Evolutionary conservation across 2,113 vertebrate genomes (phyloP).

Genomic region (Albula goreensis): DNA sequence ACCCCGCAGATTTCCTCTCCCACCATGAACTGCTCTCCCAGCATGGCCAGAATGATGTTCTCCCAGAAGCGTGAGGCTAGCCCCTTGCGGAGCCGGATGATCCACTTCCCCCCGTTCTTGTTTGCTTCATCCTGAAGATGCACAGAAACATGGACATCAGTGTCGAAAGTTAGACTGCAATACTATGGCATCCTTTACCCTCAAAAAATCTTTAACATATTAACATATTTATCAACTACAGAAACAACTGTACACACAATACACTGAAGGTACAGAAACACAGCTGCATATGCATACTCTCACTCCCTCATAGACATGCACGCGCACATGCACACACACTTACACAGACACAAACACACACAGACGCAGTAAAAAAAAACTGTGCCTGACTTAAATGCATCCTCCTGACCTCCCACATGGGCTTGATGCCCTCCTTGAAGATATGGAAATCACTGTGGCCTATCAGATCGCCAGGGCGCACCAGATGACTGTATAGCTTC

Average conservation of each 20-base stretch:
- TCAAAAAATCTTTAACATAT: no score
- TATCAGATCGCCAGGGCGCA: conserved; percentile 68
- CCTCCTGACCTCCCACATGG: conserved; percentile 61
- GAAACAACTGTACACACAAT: neutral
- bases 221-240: no score
- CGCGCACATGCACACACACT: neutral
- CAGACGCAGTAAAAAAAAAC: neutral
- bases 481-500: conserved; percentile 72
- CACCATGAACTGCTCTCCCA: conserved; percentile 77
- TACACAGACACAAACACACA: neutral
- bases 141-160: no score
- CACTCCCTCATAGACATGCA: neutral
- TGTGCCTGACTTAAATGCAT: neutral
- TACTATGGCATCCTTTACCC: no score
- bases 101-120: conserved; percentile 73
- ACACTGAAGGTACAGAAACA: neutral
- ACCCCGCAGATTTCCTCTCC: conserved; percentile 75
- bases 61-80: conserved; percentile 72
- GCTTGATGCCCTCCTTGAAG: conserved; percentile 68
- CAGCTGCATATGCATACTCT: neutral
- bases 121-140: conserved; percentile 68
- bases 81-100: conserved; percentile 72
- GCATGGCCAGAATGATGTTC: conserved; percentile 73
- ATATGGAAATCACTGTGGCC: conserved; percentile 74
- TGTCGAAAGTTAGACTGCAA: no score